phyloP scores from a whole-genome alignment of 2,113 vertebrate species.

The Trematocara stigmaticum region DNA sequence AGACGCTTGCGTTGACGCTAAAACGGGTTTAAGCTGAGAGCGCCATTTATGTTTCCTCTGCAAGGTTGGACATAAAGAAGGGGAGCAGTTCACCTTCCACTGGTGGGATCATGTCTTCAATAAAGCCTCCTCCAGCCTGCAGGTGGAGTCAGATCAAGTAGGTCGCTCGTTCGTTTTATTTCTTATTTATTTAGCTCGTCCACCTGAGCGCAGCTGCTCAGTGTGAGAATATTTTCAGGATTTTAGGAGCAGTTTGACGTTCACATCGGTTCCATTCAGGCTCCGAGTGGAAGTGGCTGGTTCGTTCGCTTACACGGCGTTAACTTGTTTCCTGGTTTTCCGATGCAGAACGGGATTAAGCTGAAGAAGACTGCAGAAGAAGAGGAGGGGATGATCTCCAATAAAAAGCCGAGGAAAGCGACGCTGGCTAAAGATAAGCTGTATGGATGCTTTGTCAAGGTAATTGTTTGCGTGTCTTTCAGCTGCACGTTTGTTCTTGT shows the following conservation, averaged over 20 bases:
- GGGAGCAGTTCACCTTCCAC: constrained; percentile 88
- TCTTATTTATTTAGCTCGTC: not conserved
- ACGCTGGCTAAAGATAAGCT: constrained; percentile 54
- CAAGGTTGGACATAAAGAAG: constrained; percentile 85
- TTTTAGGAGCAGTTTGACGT: accelerated
- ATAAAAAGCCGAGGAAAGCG: constrained; percentile 72
- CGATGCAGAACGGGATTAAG: constrained; percentile 75
- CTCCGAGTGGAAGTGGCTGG: not conserved
- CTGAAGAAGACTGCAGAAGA: constrained; percentile 63
- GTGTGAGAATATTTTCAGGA: not conserved
- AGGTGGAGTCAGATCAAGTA: constrained; percentile 79
- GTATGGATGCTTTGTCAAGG: constrained; percentile 91
- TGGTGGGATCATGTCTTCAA: constrained; percentile 98
- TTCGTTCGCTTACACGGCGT: accelerated
- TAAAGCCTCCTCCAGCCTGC: constrained; percentile 80
- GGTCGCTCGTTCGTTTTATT: not conserved
- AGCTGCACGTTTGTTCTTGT: not conserved
- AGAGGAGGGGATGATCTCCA: constrained; percentile 61
- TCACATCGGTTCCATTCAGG: accelerated
- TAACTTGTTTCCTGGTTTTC: not conserved
- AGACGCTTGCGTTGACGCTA: not conserved
- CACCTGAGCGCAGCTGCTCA: not conserved
- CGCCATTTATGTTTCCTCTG: not conserved
- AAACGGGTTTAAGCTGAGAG: not conserved
- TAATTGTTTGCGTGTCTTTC: constrained; percentile 27